Conservation (phyloP, 1,140 invertebrate genomes). For the Hyles vespertilio region DNA sequence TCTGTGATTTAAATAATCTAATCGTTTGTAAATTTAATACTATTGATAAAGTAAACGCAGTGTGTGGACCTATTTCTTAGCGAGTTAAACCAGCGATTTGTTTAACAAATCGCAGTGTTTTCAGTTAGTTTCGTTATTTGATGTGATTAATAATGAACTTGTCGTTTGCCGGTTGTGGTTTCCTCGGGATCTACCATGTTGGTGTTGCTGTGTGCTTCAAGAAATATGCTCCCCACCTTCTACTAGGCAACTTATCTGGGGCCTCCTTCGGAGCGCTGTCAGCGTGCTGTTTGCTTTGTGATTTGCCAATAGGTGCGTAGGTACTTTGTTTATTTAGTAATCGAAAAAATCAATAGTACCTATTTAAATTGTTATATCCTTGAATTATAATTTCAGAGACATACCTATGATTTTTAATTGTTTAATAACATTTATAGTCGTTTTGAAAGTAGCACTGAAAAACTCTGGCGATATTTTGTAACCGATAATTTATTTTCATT, state of each 20-base stretch:
- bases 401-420: no score
- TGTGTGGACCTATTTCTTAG: constrained; percentile 16
- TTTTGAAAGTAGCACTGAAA: no score
- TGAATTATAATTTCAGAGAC: no score
- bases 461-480: no score
- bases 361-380: no score
- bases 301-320: constrained; percentile 90
- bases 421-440: no score
- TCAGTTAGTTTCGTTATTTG: constrained; percentile 18
- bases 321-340: background rate
- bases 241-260: constrained; percentile 94
- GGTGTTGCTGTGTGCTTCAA: constrained; percentile 97
- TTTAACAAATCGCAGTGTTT: constrained; percentile 10
- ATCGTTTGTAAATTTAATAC: constrained; percentile 14
- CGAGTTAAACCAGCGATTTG: constrained; percentile 3
- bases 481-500: no score
- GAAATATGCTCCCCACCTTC: constrained; percentile 96
- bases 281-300: constrained; percentile 94
- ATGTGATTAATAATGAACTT: constrained; percentile 88
- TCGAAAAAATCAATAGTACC: no score
- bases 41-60: constrained; percentile 2
- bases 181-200: constrained; percentile 98
- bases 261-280: constrained; percentile 97
- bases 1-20: constrained; percentile 26
- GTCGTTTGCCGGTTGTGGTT: constrained; percentile 98